Conservation (phyloP, 2,888 invertebrate genomes). For the Drosophila fulvimacula region DNA sequence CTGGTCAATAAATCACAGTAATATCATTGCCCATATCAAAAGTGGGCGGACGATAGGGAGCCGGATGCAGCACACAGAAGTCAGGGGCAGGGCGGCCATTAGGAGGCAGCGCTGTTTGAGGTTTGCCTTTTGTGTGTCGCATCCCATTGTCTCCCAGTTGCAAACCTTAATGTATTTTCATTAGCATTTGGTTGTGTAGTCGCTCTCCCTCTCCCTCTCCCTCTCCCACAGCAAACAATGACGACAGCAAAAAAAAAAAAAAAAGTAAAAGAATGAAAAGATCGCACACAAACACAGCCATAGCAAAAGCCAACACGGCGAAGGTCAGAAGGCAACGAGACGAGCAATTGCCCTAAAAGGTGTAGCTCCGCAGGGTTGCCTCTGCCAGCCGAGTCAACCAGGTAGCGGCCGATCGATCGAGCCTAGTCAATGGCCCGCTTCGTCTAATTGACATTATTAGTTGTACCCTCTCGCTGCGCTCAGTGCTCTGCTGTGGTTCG, state of each 20-base stretch:
- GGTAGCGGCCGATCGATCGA: conserved; percentile 56
- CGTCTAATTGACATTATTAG: conserved; percentile 75
- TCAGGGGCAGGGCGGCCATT: conserved; percentile 32
- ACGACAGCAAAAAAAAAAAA: conserved; percentile 44
- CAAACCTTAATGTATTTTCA: conserved; percentile 59
- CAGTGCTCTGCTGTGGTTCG: no score
- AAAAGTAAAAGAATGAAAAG: conserved; percentile 18
- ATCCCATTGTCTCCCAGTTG: conserved; percentile 41
- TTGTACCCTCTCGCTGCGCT: conserved; percentile 30
- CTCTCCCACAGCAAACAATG: conserved; percentile 44
- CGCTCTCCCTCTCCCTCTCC: conserved; percentile 1
- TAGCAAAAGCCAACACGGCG: conserved; percentile 24
- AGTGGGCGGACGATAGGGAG: conserved; percentile 49
- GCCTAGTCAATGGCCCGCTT: conserved; percentile 52
- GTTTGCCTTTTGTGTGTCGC: conserved; percentile 70
- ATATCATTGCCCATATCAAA: conserved; percentile 8
- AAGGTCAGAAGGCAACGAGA: conserved; percentile 52
- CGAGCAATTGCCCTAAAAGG: conserved; percentile 52
- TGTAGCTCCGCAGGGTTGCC: conserved; percentile 56
- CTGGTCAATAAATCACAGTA: conserved; percentile 53
- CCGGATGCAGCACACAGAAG: conserved; percentile 25
- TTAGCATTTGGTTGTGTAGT: conserved; percentile 53
- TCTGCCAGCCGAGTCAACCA: conserved; percentile 37
- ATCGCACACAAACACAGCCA: conserved; percentile 20
- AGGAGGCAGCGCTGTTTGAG: conserved; percentile 59